Conservation (phyloP, 2,797 vertebrate genomes). For the Danio jaintianensis region DNA sequence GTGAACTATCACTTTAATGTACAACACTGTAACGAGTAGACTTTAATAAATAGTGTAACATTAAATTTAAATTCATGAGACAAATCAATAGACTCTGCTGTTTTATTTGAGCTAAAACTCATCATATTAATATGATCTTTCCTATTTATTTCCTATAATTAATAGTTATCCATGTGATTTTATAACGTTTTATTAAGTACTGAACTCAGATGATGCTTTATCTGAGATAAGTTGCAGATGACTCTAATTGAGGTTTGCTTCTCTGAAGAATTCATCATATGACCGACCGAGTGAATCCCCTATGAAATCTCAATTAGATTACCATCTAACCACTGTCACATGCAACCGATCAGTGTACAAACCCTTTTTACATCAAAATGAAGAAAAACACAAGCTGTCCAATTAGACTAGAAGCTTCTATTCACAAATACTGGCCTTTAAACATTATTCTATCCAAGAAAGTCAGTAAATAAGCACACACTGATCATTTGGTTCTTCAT, state of each 20-base stretch:
- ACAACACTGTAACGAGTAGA: too few species aligned
- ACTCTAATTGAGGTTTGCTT: conserved; percentile 26
- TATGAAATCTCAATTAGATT: conserved; percentile 35
- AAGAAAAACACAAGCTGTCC: not conserved
- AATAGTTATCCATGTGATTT: not conserved
- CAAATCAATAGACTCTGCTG: not conserved
- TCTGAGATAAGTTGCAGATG: conserved; percentile 27
- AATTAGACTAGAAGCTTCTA: not conserved
- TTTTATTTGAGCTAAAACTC: too few species aligned
- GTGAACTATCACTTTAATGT: too few species aligned
- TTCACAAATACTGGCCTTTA: not conserved
- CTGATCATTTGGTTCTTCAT: not conserved
- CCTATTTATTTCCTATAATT: too few species aligned
- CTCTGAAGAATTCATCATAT: conserved; percentile 6
- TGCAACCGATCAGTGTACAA: not conserved
- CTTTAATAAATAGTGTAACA: not conserved
- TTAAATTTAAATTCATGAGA: not conserved
- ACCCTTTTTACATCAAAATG: not conserved
- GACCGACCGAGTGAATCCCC: not conserved
- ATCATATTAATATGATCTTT: too few species aligned
- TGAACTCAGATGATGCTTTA: not conserved
- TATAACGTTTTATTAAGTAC: not conserved
- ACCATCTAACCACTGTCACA: conserved; percentile 25
- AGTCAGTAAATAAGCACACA: not conserved
- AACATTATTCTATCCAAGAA: not conserved